A percentile compares a stretch with the other conserved stretches of the same genome.
Conservation (phyloP, 1,140 invertebrate species). For the Pseudomyrmex cubaensis region DNA sequence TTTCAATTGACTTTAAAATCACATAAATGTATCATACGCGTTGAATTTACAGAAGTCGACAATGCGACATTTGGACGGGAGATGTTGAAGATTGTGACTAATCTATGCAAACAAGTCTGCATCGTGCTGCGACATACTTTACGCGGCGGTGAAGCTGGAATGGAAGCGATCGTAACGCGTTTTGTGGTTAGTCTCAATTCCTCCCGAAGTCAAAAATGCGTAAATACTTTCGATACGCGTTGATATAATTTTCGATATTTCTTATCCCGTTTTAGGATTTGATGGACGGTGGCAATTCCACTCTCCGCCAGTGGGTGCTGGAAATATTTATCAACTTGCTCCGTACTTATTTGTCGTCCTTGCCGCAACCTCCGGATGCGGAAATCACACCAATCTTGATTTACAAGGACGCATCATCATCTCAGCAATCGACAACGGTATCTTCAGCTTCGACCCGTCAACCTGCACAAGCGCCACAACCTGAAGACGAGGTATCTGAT, state of each 20-base stretch:
- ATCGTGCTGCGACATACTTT: conserved; percentile 74
- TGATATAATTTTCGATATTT: conserved; percentile 35
- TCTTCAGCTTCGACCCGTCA: conserved; percentile 50
- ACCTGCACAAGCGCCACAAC: conserved; percentile 44
- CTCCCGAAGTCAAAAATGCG: not conserved
- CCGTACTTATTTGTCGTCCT: conserved; percentile 60
- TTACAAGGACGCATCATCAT: conserved; percentile 64
- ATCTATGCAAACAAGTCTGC: conserved; percentile 70
- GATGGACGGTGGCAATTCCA: conserved; percentile 43
- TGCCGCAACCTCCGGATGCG: conserved; percentile 64
- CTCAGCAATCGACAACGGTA: conserved; percentile 23
- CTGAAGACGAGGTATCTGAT: conserved; percentile 74
- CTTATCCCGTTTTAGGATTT: conserved; percentile 61
- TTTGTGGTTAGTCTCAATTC: conserved; percentile 70
- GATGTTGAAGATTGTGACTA: conserved; percentile 63
- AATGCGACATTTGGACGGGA: conserved; percentile 72
- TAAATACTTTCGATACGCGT: not conserved
- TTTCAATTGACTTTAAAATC: conserved; percentile 31
- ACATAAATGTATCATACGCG: not conserved
- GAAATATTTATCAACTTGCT: conserved; percentile 66
- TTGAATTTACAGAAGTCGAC: conserved; percentile 64
- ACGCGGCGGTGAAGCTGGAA: conserved; percentile 65
- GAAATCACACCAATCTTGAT: conserved; percentile 75
- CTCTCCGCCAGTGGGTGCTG: conserved; percentile 67
- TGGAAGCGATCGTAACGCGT: conserved; percentile 70